Conservation (phyloP, 2,113 vertebrate genomes). For the Leuciscus idus region DNA sequence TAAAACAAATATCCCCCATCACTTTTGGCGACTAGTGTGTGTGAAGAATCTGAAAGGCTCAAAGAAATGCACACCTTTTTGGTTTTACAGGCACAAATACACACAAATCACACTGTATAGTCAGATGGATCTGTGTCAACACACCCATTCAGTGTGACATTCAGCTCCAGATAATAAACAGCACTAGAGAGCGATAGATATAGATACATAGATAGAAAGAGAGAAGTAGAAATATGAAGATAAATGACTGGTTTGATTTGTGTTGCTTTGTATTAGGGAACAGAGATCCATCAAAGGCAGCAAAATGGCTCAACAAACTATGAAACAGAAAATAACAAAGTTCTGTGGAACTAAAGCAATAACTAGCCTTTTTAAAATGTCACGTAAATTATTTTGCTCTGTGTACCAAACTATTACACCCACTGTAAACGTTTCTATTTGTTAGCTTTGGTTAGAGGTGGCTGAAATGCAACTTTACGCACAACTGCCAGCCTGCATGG, state of each 20-base stretch:
- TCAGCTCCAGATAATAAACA: constrained; percentile 29
- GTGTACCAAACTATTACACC: no score
- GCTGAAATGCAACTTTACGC: no score
- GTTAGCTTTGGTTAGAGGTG: no score
- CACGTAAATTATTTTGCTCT: no score
- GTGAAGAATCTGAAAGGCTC: neutral
- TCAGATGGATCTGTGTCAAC: neutral
- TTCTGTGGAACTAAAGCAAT: neutral
- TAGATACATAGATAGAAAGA: neutral
- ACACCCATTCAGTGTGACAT: constrained; percentile 31
- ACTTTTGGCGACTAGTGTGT: no score
- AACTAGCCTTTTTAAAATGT: neutral
- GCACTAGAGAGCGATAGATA: neutral
- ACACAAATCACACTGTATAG: neutral
- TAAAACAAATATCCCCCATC: no score
- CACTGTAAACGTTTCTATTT: no score
- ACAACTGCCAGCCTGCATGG: no score
- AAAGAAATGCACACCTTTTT: neutral
- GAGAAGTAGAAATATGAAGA: neutral
- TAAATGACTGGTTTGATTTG: constrained; percentile 68
- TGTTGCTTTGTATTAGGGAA: constrained; percentile 67
- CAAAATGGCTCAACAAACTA: neutral
- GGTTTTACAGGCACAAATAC: constrained; percentile 30
- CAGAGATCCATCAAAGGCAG: constrained; percentile 69
- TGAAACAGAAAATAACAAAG: neutral